Evolutionary conservation across 2,888 invertebrate genomes (phyloP).

Genomic region (Ochlodes sylvanus): DNA sequence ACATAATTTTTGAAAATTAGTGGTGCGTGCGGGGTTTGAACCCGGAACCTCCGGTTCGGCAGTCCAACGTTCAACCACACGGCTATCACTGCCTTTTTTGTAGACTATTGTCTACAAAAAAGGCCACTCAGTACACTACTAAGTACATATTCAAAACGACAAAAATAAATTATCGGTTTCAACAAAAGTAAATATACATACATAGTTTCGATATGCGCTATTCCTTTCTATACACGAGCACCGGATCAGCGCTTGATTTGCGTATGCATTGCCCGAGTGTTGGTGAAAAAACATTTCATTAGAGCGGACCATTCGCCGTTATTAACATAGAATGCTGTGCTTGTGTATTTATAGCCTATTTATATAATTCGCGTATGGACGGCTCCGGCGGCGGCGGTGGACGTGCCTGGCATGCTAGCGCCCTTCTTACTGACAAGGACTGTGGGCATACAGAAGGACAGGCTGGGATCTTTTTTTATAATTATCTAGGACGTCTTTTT

Average conservation of each 20-base stretch:
- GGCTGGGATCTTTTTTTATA: too few species aligned
- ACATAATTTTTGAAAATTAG: too few species aligned
- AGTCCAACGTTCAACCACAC: too few species aligned
- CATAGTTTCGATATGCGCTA: neutral
- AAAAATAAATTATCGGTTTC: too few species aligned
- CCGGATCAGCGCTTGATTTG: constrained; percentile 42
- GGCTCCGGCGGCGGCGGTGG: constrained; percentile 46
- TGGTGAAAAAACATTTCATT: constrained; percentile 48
- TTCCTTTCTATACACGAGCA: constrained; percentile 8
- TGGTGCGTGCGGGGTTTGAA: too few species aligned
- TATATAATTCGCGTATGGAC: constrained; percentile 49
- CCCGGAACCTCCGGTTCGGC: too few species aligned
- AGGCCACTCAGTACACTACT: too few species aligned
- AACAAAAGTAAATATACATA: too few species aligned
- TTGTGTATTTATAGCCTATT: constrained; percentile 52
- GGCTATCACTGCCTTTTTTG: too few species aligned
- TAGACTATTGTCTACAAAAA: too few species aligned
- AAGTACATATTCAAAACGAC: too few species aligned
- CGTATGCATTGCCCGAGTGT: constrained; percentile 35
- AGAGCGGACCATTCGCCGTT: constrained; percentile 46
- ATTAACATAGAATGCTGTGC: constrained; percentile 49
- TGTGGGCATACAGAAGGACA: neutral
- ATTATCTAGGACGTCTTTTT: too few species aligned
- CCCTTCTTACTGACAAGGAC: constrained; percentile 53
- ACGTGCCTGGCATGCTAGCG: constrained; percentile 55